Percentiles rank a stretch among this genome's conserved stretches.
Conservation (phyloP, 1,140 invertebrate species). For the Telenomus remus region DNA sequence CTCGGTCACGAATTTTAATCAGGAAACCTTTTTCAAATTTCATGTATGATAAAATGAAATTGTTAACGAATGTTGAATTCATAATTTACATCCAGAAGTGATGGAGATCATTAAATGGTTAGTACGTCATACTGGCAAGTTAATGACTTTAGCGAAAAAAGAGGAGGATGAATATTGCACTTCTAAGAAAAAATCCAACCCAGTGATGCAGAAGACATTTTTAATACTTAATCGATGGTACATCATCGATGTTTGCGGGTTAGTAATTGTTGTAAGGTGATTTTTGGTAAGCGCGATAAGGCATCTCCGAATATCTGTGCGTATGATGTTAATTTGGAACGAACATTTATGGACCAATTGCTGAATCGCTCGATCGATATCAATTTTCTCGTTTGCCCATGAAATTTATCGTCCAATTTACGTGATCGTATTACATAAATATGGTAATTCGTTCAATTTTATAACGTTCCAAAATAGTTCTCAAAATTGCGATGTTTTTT, state of each 20-base stretch:
- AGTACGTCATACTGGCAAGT: conserved; percentile 13
- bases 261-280: conserved; percentile 39
- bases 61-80: conserved; percentile 12
- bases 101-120: conserved; percentile 37
- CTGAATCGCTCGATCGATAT: conserved; percentile 48
- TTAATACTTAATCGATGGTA: conserved; percentile 40
- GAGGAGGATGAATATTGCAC: too few relatives aligned
- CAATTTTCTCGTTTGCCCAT: conserved; percentile 47
- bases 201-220: conserved; percentile 18
- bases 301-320: conserved; percentile 40
- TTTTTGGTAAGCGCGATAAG: conserved; percentile 48
- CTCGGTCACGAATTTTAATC: not conserved
- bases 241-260: conserved; percentile 33
- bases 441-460: conserved; percentile 43
- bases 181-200: not conserved
- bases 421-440: conserved; percentile 50
- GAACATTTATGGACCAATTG: conserved; percentile 47
- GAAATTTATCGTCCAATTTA: conserved; percentile 55
- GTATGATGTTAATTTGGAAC: not conserved
- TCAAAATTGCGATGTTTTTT: conserved; percentile 18
- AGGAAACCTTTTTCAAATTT: conserved; percentile 7
- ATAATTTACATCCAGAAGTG: conserved; percentile 32
- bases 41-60: conserved; percentile 24
- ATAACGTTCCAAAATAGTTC: not conserved
- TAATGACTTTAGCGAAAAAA: conserved; percentile 10